A percentile compares a stretch with the other conserved stretches of the same genome.
Conservation (phyloP, 1,140 invertebrate species). For the Drosophila subpulchrella region DNA sequence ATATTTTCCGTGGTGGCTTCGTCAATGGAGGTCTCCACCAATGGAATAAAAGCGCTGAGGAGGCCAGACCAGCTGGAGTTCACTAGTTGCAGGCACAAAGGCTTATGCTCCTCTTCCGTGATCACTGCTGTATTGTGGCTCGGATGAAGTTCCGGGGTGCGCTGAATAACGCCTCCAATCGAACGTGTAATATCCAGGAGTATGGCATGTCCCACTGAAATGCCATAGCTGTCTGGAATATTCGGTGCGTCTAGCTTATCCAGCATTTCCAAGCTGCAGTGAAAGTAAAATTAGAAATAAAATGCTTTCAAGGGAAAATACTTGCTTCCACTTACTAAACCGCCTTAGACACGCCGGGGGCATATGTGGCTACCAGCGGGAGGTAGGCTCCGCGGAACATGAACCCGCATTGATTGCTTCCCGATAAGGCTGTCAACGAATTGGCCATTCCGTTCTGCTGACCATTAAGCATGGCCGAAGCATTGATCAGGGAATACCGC, state of each 20-base stretch:
- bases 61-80: constrained; percentile 98
- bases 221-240: constrained; percentile 97
- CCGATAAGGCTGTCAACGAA: constrained; percentile 49
- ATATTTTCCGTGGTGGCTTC: constrained; percentile 95
- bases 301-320: background rate
- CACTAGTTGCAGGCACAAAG: constrained; percentile 91
- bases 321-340: constrained; percentile 90
- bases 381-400: constrained; percentile 96
- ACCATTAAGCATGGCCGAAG: constrained; percentile 85
- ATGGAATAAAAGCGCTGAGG: constrained; percentile 94
- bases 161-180: constrained; percentile 85
- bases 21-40: constrained; percentile 98
- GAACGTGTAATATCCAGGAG: constrained; percentile 95
- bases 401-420: constrained; percentile 94
- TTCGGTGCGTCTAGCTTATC: constrained; percentile 97
- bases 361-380: constrained; percentile 93
- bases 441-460: constrained; percentile 86
- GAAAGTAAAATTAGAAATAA: no score
- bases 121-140: constrained; percentile 84
- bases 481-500: constrained; percentile 92
- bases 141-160: constrained; percentile 75
- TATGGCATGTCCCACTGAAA: constrained; percentile 97
- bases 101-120: constrained; percentile 85
- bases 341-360: constrained; percentile 93
- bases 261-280: constrained; percentile 94